phyloP scores from a whole-genome alignment of 2,888 invertebrate species.

The Eupithecia centaureata region DNA sequence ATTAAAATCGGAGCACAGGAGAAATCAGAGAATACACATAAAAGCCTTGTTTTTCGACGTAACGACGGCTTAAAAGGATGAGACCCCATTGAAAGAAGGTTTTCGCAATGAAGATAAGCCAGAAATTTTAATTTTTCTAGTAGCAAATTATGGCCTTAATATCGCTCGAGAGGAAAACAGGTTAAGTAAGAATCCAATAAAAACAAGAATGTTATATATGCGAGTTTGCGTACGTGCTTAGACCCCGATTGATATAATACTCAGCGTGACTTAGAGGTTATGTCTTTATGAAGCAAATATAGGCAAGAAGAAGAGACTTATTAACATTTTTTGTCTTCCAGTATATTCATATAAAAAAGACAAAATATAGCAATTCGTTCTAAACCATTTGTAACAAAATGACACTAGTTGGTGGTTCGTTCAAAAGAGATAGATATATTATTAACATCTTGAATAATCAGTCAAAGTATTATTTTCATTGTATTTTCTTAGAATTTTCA shows the following conservation, averaged over 20 bases:
- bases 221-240: slow-evolving; percentile 29
- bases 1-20: no score
- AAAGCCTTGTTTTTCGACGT: no score
- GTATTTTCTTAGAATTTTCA: no score
- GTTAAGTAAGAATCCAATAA: slow-evolving; percentile 32
- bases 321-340: not conserved
- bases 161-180: slow-evolving; percentile 17
- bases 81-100: not conserved
- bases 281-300: slow-evolving; percentile 9
- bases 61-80: no score
- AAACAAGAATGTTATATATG: slow-evolving; percentile 33
- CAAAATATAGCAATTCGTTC: no score
- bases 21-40: no score
- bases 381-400: no score
- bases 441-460: no score
- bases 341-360: no score
- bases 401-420: no score
- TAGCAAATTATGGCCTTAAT: slow-evolving; percentile 2
- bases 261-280: not conserved
- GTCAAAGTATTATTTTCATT: no score
- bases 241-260: slow-evolving; percentile 30
- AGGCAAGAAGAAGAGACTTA: not conserved
- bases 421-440: no score
- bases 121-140: slow-evolving; percentile 3
- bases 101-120: not conserved